Percentiles rank a stretch among this genome's conserved stretches.
Conservation (phyloP, 1,140 invertebrate genomes). For the Agrypnia vestita region DNA sequence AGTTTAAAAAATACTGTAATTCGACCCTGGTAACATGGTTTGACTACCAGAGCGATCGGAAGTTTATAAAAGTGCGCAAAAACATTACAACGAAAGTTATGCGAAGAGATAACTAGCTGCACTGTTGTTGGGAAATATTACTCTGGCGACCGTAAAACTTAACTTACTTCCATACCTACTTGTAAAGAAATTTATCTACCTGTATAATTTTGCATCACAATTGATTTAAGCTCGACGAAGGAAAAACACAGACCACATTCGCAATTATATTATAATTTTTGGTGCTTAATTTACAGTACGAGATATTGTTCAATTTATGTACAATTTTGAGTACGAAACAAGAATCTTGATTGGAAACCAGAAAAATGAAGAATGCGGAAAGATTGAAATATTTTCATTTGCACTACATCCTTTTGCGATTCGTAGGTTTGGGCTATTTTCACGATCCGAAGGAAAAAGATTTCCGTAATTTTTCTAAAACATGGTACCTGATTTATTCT, state of each 20-base stretch:
- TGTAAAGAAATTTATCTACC: too few relatives aligned
- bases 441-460: constrained; percentile 27
- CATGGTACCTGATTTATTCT: constrained; percentile 48
- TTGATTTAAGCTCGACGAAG: too few relatives aligned
- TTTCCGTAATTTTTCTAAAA: constrained; percentile 52
- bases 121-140: too few relatives aligned
- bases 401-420: constrained; percentile 50
- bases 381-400: constrained; percentile 49
- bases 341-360: too few relatives aligned
- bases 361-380: neutral
- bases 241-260: too few relatives aligned
- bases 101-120: neutral
- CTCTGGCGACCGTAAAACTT: too few relatives aligned
- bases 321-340: too few relatives aligned
- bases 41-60: neutral
- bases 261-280: too few relatives aligned
- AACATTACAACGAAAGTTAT: neutral
- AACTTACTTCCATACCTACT: too few relatives aligned
- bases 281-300: too few relatives aligned
- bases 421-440: constrained; percentile 49
- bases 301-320: too few relatives aligned
- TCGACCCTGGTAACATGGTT: neutral
- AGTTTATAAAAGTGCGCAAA: neutral
- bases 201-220: too few relatives aligned
- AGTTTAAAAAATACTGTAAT: neutral